These are phyloP conservation scores for Proisotoma minuta DNA, from an alignment of 2,888 invertebrate genomes.

Conservation along the genomic window DNA sequence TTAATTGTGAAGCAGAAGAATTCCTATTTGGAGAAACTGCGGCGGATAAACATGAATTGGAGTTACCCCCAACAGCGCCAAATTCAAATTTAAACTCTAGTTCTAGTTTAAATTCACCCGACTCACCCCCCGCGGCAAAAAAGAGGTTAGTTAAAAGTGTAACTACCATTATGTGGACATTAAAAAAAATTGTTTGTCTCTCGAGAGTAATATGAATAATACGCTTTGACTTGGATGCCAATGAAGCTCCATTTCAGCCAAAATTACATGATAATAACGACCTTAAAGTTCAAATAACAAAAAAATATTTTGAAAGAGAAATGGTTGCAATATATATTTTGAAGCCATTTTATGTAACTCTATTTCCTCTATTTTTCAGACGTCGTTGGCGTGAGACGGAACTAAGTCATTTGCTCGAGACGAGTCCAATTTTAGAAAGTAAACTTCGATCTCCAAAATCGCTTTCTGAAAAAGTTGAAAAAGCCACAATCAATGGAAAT, in stretches of 20 bases:
- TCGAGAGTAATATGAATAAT: no score
- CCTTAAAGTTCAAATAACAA: no score
- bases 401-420: constrained; percentile 38
- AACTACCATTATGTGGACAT: neutral
- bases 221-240: no score
- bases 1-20: constrained; percentile 80
- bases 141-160: constrained; percentile 32
- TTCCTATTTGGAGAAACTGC: constrained; percentile 70
- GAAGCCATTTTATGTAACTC: no score
- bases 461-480: constrained; percentile 35
- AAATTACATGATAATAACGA: no score
- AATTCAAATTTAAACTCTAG: constrained; percentile 22
- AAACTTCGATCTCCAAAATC: constrained; percentile 38
- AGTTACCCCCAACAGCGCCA: constrained; percentile 45
- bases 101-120: constrained; percentile 6
- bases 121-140: constrained; percentile 38
- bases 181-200: constrained; percentile 1
- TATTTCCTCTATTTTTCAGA: constrained; percentile 20
- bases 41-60: constrained; percentile 45
- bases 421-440: constrained; percentile 42
- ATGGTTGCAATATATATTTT: no score
- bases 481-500: constrained; percentile 10
- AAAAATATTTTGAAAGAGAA: no score
- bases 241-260: no score
- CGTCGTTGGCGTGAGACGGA: constrained; percentile 42